Conservation (phyloP, 37 sponge, comb jelly and placozoan species). For the Cliona cf. orientalis region DNA sequence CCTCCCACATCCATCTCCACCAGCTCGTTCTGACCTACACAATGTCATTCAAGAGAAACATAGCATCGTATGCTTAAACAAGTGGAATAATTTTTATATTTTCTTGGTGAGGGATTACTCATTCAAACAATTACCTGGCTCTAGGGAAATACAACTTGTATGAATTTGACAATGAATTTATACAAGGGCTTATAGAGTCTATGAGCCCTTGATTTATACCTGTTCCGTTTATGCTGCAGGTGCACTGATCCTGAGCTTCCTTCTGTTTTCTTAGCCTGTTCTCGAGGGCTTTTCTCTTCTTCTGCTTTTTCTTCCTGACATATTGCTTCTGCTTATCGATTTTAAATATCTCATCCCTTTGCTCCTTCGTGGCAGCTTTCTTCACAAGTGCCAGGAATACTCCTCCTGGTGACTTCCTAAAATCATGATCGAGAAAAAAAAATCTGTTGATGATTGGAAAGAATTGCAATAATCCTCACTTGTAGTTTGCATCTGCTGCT, state of each 20-base stretch:
- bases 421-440: too few species aligned
- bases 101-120: too few species aligned
- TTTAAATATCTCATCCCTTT: slow-evolving; percentile 38
- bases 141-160: too few species aligned
- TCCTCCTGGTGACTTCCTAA: slow-evolving; percentile 54
- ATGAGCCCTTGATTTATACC: neutral
- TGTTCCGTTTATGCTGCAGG: neutral
- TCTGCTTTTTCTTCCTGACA: slow-evolving; percentile 17
- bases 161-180: too few species aligned
- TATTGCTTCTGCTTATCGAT: neutral
- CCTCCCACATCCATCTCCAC: too few species aligned
- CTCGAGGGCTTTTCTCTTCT: neutral
- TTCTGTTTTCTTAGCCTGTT: neutral
- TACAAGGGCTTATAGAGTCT: too few species aligned
- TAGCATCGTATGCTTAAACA: too few species aligned
- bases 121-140: too few species aligned
- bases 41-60: neutral
- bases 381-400: slow-evolving; percentile 62
- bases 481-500: slow-evolving; percentile 30
- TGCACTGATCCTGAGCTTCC: neutral
- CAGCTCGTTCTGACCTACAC: too few species aligned
- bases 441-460: too few species aligned
- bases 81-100: too few species aligned
- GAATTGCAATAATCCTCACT: too few species aligned
- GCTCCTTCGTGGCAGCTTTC: slow-evolving; percentile 10